A percentile compares a stretch with the other conserved stretches of the same genome.
These are phyloP conservation scores for Salarias fasciatus DNA, from an alignment of 2,797 vertebrate genomes.

Conservation along the genomic window DNA sequence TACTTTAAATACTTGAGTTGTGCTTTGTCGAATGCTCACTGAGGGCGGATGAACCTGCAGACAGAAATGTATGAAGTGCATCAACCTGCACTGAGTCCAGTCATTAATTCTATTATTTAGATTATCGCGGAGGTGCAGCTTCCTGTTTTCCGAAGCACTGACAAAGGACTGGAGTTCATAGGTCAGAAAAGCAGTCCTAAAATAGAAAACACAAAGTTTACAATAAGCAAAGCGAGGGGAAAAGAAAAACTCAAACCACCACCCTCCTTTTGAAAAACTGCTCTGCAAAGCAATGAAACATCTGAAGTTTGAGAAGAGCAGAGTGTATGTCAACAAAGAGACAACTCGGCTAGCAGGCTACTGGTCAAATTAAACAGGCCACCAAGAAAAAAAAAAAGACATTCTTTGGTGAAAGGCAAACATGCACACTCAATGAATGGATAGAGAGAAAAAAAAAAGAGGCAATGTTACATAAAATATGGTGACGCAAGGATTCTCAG, in stretches of 20 bases:
- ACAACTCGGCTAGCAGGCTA: not conserved
- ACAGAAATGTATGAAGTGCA: conserved; percentile 1
- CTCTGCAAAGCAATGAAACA: too few relatives aligned
- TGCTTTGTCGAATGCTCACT: conserved; percentile 44
- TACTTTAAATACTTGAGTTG: conserved; percentile 24
- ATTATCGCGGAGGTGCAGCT: too few relatives aligned
- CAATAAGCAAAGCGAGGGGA: too few relatives aligned
- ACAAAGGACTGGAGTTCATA: conserved; percentile 2
- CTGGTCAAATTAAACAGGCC: conserved; percentile 25
- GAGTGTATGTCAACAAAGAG: not conserved
- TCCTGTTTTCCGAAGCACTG: not conserved
- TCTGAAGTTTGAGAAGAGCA: not conserved
- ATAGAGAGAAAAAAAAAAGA: conserved; percentile 33
- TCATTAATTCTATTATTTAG: not conserved
- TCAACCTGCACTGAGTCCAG: conserved; percentile 22
- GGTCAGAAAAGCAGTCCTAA: too few relatives aligned
- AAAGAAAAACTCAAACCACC: too few relatives aligned
- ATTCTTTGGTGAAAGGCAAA: conserved; percentile 74
- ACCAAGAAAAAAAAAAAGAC: conserved; percentile 13
- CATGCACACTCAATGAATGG: conserved; percentile 40
- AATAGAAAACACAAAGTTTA: too few relatives aligned
- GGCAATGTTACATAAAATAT: conserved; percentile 41
- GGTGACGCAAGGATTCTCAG: conserved; percentile 27
- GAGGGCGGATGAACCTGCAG: conserved; percentile 7
- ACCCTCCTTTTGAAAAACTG: too few relatives aligned